These are phyloP conservation scores for Diorhabda elongata DNA, from an alignment of 1,140 invertebrate species.

Conservation along the genomic window DNA sequence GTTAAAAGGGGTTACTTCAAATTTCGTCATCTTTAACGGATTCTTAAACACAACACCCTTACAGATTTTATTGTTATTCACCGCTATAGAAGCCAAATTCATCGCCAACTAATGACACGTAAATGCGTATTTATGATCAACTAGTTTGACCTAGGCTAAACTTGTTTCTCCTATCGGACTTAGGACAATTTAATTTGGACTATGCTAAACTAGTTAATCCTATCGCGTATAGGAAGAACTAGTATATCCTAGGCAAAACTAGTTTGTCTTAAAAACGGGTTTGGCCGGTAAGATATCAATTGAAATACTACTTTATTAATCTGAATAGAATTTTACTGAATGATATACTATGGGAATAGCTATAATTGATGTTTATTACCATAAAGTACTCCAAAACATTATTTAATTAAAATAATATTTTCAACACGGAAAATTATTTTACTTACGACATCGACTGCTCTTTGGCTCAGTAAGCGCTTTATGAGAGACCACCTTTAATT, in stretches of 20 bases:
- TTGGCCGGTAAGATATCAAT: background rate
- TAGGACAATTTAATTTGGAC: background rate
- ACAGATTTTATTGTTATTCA: too few relatives aligned
- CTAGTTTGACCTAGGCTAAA: too few relatives aligned
- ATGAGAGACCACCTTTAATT: background rate
- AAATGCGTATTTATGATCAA: too few relatives aligned
- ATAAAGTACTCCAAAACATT: background rate
- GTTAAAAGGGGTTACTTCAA: too few relatives aligned
- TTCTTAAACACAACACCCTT: too few relatives aligned
- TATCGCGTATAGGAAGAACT: conserved; percentile 9
- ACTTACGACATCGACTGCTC: background rate
- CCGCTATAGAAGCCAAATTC: too few relatives aligned
- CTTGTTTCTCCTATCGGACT: background rate
- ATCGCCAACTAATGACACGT: too few relatives aligned
- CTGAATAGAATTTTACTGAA: too few relatives aligned
- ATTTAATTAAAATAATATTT: background rate
- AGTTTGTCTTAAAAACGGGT: background rate
- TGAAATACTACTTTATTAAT: background rate
- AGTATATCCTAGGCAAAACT: conserved; percentile 6
- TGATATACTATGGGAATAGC: too few relatives aligned
- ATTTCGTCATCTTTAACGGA: too few relatives aligned
- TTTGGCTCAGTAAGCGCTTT: background rate
- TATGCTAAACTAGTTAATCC: conserved; percentile 4
- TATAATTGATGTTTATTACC: too few relatives aligned
- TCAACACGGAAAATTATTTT: background rate